Evolutionary conservation across 2,113 vertebrate genomes (phyloP), one percentile per base, ranked within the genome.

Genomic region (Grammomys dolichurus): DNA sequence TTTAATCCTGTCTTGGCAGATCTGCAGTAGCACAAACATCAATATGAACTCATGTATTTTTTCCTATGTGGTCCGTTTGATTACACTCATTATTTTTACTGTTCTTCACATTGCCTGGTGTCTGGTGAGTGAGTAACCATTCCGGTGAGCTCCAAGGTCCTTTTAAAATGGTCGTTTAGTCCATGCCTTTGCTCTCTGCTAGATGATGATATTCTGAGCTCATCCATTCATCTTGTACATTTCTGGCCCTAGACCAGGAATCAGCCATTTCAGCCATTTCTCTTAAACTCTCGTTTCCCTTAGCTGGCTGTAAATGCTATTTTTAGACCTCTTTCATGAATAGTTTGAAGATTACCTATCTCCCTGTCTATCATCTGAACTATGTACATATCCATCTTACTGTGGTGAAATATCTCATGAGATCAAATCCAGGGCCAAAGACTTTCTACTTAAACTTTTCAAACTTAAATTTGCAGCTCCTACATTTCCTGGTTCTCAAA

Each of bases 251-350:
- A 65, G 22, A 60, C 16, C 43, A 69, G 10, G 20, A 96, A 93
- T 73, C 24, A 80, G 84, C 2, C 24, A 60, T 89, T 73, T 93
- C 67, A 95, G 36, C 8, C 51, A 69, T 87, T 84, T 76, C n/a
- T 93, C 40, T 87, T 76, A 90, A 95, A 28, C 1, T 58, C 48
- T 63, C 51, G 13, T 93, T 43, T 81, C 14, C 87, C 82, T 90
- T 87, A 81, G 17, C 95, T 95, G 48, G 46, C 85, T n/a, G 11
- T 31, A 86, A 73, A 65, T 70, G 43, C 65, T 91, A 85, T 78
- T 95, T 90, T 94, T 77, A 75, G 51, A 28, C 26, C 24, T 89
- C 36, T 28, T 46, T 26, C 58, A 10, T 93, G 13, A 81, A 89
- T 40, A 93, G 54, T 70, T 70, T 84, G 43, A 91, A 76, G 33